These are phyloP conservation scores for Atrichornis clamosus DNA, from an alignment of 2,113 vertebrate genomes.

Conservation along the genomic window DNA sequence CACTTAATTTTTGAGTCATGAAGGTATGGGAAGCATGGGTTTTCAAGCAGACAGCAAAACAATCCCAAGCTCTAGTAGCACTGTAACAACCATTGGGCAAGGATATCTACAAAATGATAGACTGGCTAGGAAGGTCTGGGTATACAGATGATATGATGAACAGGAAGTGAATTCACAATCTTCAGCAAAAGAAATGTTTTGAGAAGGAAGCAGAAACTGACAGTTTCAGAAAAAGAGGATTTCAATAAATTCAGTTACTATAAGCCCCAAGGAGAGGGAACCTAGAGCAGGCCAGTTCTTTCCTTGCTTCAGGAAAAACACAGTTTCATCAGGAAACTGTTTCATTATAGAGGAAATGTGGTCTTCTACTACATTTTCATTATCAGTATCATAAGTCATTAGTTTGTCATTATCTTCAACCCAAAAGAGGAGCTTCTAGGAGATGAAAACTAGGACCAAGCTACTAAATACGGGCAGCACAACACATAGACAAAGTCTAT, in stretches of 20 bases:
- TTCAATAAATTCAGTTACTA: not conserved
- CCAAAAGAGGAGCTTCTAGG: not conserved
- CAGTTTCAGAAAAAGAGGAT: not conserved
- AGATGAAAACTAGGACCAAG: not conserved
- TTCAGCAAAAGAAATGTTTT: not conserved
- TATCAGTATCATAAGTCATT: not conserved
- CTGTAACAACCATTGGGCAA: not conserved
- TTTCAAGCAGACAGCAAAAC: not conserved
- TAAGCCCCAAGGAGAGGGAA: not conserved
- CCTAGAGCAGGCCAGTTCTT: not conserved
- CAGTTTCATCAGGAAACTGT: not conserved
- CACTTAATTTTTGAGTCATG: not conserved
- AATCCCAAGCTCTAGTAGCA: not conserved
- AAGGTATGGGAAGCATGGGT: not conserved
- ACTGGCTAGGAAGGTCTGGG: not conserved
- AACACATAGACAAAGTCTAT: not conserved
- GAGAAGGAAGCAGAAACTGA: not conserved
- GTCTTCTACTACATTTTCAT: not conserved
- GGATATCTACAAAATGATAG: not conserved
- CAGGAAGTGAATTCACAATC: not conserved
- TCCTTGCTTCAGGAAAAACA: not conserved
- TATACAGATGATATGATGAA: not conserved
- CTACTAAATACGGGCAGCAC: not conserved
- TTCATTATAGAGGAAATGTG: not conserved
- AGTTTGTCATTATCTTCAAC: not conserved